Percentiles rank a stretch among this genome's conserved stretches.
phyloP scores from a whole-genome alignment of 2,888 invertebrate species.

The Hyalella azteca region DNA sequence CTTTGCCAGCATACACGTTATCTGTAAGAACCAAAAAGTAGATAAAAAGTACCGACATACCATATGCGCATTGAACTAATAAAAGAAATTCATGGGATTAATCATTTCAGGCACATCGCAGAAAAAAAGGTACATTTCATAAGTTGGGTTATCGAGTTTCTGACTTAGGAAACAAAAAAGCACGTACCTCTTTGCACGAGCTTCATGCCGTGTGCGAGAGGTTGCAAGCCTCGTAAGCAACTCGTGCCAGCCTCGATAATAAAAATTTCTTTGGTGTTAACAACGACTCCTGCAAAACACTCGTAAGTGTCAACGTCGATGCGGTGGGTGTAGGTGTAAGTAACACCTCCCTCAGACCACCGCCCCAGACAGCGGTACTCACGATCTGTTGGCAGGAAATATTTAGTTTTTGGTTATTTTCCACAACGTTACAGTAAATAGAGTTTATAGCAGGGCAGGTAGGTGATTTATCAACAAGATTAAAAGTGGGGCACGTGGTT shows the following conservation, averaged over 20 bases:
- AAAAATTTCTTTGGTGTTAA: constrained; percentile 69
- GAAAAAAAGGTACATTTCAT: no score
- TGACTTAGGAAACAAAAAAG: background rate
- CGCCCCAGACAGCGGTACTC: constrained; percentile 73
- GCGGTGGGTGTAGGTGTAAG: constrained; percentile 73
- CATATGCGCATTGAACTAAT: no score
- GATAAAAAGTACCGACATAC: no score
- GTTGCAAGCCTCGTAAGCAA: constrained; percentile 70
- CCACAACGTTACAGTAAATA: no score
- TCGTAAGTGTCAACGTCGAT: constrained; percentile 70
- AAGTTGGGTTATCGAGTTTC: no score
- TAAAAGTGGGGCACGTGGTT: no score
- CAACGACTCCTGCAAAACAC: constrained; percentile 72
- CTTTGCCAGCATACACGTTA: no score
- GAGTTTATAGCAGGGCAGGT: no score
- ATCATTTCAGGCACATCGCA: no score
- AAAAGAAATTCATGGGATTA: background rate
- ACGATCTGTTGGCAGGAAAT: constrained; percentile 66
- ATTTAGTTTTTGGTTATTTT: no score
- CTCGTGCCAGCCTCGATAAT: constrained; percentile 72
- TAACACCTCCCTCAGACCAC: constrained; percentile 71
- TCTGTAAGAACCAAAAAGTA: no score
- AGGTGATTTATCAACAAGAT: no score
- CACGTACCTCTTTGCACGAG: constrained; percentile 52
- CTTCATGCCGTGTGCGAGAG: constrained; percentile 69